These are phyloP conservation scores for Miichthys miiuy DNA, from an alignment of 2,797 vertebrate genomes.

Conservation along the genomic window DNA sequence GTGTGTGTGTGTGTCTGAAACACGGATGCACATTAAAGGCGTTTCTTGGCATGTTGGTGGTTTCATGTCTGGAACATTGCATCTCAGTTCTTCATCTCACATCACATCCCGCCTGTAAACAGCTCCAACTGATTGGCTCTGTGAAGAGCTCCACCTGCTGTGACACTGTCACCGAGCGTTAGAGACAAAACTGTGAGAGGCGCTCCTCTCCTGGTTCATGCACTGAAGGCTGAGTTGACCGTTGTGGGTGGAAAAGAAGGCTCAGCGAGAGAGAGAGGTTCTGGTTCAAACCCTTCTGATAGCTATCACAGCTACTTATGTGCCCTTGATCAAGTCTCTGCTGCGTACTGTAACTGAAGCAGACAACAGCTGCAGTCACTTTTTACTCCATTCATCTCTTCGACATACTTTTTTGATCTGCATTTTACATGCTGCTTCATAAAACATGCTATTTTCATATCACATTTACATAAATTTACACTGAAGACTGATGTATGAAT, in stretches of 20 bases:
- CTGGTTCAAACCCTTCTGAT: background rate
- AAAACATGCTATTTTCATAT: too few species aligned
- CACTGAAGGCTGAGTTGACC: background rate
- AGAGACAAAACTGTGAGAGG: background rate
- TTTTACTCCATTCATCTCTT: background rate
- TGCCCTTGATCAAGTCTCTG: background rate
- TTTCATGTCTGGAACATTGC: constrained; percentile 6
- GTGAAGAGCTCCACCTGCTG: constrained; percentile 17
- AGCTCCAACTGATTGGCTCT: constrained; percentile 5
- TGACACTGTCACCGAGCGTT: constrained; percentile 12
- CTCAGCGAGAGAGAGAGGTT: background rate
- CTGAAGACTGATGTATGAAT: background rate
- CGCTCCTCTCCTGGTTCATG: background rate
- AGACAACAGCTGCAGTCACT: too few species aligned
- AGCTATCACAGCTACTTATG: background rate
- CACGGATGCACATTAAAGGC: background rate
- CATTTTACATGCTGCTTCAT: too few species aligned
- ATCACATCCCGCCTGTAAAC: background rate
- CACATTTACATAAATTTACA: background rate
- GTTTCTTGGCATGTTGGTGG: constrained; percentile 3
- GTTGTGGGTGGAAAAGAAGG: background rate
- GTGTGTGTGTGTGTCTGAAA: background rate
- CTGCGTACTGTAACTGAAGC: background rate
- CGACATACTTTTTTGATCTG: too few species aligned
- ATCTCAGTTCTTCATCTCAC: background rate